Evolutionary conservation across 2,888 invertebrate genomes (phyloP).

Genomic region (Copidosoma aretas): DNA sequence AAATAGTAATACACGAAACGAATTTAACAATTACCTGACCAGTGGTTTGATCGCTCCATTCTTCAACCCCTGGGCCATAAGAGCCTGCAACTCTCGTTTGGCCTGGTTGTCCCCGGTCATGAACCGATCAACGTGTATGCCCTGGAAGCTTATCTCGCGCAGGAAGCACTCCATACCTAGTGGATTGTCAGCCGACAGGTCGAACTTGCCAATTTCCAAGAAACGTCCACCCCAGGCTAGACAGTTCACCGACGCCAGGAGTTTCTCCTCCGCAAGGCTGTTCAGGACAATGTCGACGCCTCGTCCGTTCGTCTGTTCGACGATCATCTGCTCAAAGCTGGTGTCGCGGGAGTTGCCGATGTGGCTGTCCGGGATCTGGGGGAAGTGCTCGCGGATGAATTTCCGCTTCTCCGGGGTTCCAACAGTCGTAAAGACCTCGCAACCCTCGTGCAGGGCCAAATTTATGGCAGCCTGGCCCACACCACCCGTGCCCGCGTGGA

Average conservation of each 20-base stretch:
- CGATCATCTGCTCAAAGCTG: constrained; percentile 86
- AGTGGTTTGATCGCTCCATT: constrained; percentile 75
- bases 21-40: constrained; percentile 45
- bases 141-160: constrained; percentile 78
- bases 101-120: constrained; percentile 64
- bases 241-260: constrained; percentile 74
- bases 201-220: constrained; percentile 87
- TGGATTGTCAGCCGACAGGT: constrained; percentile 73
- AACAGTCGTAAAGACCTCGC: constrained; percentile 70
- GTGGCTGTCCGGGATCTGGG: constrained; percentile 67
- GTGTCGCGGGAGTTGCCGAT: constrained; percentile 89
- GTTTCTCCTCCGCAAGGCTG: constrained; percentile 90
- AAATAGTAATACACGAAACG: too few relatives aligned
- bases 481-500: constrained; percentile 66
- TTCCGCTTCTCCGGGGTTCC: constrained; percentile 66
- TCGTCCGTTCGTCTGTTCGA: constrained; percentile 78
- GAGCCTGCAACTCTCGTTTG: constrained; percentile 65
- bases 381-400: constrained; percentile 67
- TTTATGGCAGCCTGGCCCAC: constrained; percentile 75
- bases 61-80: constrained; percentile 71
- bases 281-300: constrained; percentile 94
- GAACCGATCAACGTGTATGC: constrained; percentile 77
- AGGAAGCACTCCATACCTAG: constrained; percentile 73
- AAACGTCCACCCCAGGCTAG: constrained; percentile 72
- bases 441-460: constrained; percentile 68